Percentiles rank a stretch among this genome's conserved stretches.
Conservation (phyloP, 2,113 vertebrate genomes). For the Chelonoidis abingdonii region DNA sequence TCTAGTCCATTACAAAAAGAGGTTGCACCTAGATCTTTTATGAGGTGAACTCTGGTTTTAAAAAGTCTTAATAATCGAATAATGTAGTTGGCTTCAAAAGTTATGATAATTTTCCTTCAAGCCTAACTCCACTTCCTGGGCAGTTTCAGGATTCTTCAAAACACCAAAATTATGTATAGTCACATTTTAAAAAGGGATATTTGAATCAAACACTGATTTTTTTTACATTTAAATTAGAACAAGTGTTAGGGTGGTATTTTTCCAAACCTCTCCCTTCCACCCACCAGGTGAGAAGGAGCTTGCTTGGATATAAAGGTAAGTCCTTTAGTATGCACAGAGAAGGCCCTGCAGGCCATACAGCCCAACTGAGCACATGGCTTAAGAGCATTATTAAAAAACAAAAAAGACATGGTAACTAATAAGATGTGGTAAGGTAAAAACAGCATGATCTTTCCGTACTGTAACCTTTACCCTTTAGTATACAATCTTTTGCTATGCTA, state of each 20-base stretch:
- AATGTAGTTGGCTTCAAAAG: neutral
- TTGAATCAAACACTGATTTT: neutral
- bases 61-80: neutral
- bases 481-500: neutral
- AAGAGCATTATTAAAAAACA: neutral
- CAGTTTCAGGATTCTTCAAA: neutral
- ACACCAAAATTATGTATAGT: neutral
- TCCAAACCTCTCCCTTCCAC: neutral
- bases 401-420: neutral
- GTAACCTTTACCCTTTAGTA: neutral
- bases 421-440: neutral
- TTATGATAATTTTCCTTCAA: neutral
- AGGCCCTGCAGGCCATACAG: neutral
- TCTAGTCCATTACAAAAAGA: neutral
- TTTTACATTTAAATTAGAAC: neutral
- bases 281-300: neutral
- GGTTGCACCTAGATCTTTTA: neutral
- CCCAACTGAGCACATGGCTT: neutral
- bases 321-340: neutral
- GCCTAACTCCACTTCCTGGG: neutral
- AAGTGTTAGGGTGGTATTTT: neutral
- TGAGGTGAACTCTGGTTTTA: neutral
- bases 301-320: neutral
- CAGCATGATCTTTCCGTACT: neutral
- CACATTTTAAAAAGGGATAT: neutral